A percentile compares a stretch with the other conserved stretches of the same genome.
These are phyloP conservation scores for Aulostomus chinensis DNA, from an alignment of 2,797 vertebrate species.

Conservation along the genomic window DNA sequence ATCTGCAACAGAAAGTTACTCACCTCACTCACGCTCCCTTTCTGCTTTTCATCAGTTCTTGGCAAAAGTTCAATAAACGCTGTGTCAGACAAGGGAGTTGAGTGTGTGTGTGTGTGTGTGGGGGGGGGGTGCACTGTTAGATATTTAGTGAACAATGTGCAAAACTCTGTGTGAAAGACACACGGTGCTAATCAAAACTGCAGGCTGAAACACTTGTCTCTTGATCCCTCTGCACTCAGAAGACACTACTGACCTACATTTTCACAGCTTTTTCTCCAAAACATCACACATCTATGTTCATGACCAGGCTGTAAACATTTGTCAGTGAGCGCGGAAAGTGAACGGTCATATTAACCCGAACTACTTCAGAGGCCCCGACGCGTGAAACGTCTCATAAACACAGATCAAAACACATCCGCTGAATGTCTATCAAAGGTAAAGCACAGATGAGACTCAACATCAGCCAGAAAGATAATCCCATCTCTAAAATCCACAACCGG, in stretches of 20 bases:
- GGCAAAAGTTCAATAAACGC: constrained; percentile 35
- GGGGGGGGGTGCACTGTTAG: neutral
- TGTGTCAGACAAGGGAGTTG: constrained; percentile 2
- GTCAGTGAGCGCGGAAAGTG: constrained; percentile 7
- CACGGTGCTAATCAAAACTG: constrained; percentile 31
- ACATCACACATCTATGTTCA: no score
- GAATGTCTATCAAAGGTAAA: constrained; percentile 9
- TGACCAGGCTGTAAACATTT: no score
- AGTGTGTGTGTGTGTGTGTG: neutral
- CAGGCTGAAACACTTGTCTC: constrained; percentile 33
- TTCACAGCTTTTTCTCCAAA: constrained; percentile 34
- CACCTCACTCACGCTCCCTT: constrained; percentile 43
- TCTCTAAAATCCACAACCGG: no score
- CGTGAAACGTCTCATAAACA: constrained; percentile 12
- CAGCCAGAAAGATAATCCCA: no score
- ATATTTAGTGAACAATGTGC: constrained; percentile 12
- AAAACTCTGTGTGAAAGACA: constrained; percentile 10
- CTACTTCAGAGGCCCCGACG: constrained; percentile 17
- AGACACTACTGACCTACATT: constrained; percentile 37
- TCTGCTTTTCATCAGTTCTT: constrained; percentile 59
- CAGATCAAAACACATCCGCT: constrained; percentile 10
- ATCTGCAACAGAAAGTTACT: constrained; percentile 39
- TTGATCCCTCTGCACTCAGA: constrained; percentile 31
- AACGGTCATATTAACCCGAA: constrained; percentile 1
- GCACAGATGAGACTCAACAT: no score